Base-by-base conservation (phyloP, 1,140 invertebrate species). In the Lordiphosa collinella region DNA sequence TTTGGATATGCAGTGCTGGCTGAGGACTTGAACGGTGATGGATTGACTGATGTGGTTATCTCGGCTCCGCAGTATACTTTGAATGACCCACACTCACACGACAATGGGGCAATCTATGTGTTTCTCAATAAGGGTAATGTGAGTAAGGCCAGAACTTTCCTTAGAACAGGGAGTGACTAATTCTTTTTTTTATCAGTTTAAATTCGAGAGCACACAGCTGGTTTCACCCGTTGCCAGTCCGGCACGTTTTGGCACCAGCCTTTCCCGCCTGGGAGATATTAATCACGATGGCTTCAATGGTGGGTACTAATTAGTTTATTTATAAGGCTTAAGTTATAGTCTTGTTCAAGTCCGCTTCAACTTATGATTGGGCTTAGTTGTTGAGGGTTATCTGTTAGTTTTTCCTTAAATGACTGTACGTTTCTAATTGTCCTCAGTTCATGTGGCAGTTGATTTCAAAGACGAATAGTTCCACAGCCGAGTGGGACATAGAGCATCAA, bases 11-110 rank as follows among this genome's bases (percentile, higher is more conserved):
- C 91, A 11, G 69, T 97, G 1, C 89, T 92, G 38, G 92, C 92
- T 2, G 90, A 92, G 16, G 94, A 96, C 88, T 75, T 96, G 1
- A 94, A 95, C 75, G 90, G 90, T 3, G 95, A 97, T 85, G 92
- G 91, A 1, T 89, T 91, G 12, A 91, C 92, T 56, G 94, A 97
- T 72, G 85, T 97, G 7, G 87, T 96, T 10, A 92, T 97, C 14
- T 95, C 95, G n/a, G 94, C 95, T 1, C 96, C 96, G 0, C 92
- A 92, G 34, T 93, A 93, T 87, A 40, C 89, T 55, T 59, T 88
- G 58, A 69, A 74, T 59, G 86, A n/a, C n/a, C n/a, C n/a, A n/a
- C n/a, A 91, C 3, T 88, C 88, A 3, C 91, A 90, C 43, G 92
- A 93, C 46, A 91, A 92, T 63, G 92, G 92, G 5, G 90, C 90